These are phyloP conservation scores for Caenorhabditis sulstoni DNA, from an alignment of 2,888 invertebrate genomes.

Conservation along the genomic window DNA sequence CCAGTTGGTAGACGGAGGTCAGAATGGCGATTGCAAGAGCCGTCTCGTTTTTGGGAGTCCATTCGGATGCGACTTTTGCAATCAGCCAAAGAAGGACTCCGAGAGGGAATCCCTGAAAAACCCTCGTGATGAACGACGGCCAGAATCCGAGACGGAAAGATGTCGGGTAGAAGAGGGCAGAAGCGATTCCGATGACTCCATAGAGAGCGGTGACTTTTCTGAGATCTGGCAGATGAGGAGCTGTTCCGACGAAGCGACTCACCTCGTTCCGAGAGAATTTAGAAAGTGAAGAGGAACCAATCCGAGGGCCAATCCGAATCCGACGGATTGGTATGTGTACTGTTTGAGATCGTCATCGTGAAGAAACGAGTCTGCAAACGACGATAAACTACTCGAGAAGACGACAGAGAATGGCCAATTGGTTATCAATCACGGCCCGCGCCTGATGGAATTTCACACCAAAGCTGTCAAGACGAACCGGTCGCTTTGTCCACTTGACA, in stretches of 20 bases:
- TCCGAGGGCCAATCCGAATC: conserved; percentile 60
- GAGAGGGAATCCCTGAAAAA: conserved; percentile 61
- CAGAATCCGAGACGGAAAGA: conserved; percentile 54
- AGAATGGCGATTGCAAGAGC: conserved; percentile 62
- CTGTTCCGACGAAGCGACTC: too few species aligned
- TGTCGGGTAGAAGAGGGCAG: conserved; percentile 57
- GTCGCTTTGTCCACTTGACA: conserved; percentile 61
- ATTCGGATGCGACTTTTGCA: conserved; percentile 61
- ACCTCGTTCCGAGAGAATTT: conserved; percentile 61
- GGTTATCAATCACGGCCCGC: conserved; percentile 15
- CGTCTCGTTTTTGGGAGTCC: conserved; percentile 60
- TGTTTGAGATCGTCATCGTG: conserved; percentile 50
- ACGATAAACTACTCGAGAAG: neutral
- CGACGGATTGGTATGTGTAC: conserved; percentile 61
- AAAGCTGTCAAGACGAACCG: conserved; percentile 51
- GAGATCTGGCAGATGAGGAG: neutral
- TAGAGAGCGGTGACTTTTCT: conserved; percentile 57
- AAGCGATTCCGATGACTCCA: conserved; percentile 52
- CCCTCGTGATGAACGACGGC: conserved; percentile 52
- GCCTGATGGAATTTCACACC: conserved; percentile 1
- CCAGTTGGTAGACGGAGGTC: conserved; percentile 60
- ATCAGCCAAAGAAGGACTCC: conserved; percentile 61
- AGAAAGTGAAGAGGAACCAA: conserved; percentile 56
- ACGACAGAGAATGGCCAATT: conserved; percentile 39
- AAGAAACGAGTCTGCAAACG: conserved; percentile 55